phyloP scores from a whole-genome alignment of 2,888 invertebrate genomes.

The Cheilosia urbana region DNA sequence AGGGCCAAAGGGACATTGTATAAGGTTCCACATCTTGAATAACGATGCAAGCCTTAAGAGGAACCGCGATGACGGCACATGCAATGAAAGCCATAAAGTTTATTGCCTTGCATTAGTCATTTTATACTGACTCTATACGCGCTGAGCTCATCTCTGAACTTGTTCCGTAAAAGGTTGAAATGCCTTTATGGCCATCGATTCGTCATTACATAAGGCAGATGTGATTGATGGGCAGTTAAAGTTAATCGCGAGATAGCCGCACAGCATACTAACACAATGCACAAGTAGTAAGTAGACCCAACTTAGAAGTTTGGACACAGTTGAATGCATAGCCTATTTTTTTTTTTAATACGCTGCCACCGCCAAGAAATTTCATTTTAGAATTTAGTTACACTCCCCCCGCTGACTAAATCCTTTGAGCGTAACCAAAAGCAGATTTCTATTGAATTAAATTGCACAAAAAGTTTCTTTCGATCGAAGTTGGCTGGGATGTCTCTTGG shows the following conservation, averaged over 20 bases:
- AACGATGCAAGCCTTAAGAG: background rate
- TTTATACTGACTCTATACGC: background rate
- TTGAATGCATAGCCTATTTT: background rate
- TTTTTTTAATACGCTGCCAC: conserved; percentile 20
- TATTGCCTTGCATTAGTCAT: conserved; percentile 9
- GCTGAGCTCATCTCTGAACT: conserved; percentile 12
- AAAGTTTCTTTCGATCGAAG: conserved; percentile 44
- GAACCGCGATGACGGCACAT: background rate
- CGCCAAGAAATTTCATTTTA: conserved; percentile 54
- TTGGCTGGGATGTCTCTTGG: background rate
- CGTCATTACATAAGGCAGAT: background rate
- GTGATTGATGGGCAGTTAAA: background rate
- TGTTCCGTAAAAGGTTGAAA: conserved; percentile 5
- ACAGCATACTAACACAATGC: background rate
- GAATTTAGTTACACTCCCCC: conserved; percentile 29
- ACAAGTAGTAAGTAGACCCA: background rate
- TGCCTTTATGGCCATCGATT: background rate
- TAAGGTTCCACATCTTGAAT: no score
- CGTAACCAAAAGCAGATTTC: conserved; percentile 64
- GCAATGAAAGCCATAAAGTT: background rate
- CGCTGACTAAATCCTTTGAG: conserved; percentile 32
- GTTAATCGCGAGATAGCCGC: background rate
- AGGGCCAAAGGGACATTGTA: no score
- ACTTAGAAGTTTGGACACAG: background rate
- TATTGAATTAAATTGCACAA: conserved; percentile 71